Evolutionary conservation across 2,797 vertebrate species (phyloP).

Genomic region (Anas flavirostris): DNA sequence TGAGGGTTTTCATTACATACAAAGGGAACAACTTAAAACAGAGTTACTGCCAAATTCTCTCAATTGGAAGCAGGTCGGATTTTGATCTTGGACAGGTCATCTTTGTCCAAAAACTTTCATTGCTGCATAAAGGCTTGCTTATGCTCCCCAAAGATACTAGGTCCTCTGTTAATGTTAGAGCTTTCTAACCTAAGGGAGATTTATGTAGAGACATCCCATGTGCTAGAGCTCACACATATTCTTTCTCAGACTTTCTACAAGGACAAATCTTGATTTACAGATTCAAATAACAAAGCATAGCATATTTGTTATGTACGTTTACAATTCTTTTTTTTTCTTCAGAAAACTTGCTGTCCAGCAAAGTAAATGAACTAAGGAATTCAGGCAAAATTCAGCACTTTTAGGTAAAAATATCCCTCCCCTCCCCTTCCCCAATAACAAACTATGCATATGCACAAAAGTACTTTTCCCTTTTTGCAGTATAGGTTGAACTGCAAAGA

Average conservation of each 20-base stretch:
- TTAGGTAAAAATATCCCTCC: background rate
- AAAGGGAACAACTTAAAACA: background rate
- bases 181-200: background rate
- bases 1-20: background rate
- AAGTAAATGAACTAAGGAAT: background rate
- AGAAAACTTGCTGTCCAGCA: background rate
- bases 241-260: constrained; percentile 13
- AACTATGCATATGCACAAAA: background rate
- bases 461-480: background rate
- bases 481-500: background rate
- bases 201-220: background rate
- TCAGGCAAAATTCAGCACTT: background rate
- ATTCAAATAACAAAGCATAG: background rate
- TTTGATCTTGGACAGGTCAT: background rate
- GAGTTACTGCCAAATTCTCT: background rate
- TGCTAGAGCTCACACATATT: background rate
- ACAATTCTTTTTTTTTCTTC: background rate
- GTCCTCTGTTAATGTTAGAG: background rate
- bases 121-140: background rate
- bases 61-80: background rate
- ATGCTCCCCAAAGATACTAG: background rate
- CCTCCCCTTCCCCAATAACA: background rate
- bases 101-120: background rate
- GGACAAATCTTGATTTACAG: background rate
- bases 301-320: background rate